Conservation (phyloP, 2,797 vertebrate genomes). For the Mus caroli region DNA sequence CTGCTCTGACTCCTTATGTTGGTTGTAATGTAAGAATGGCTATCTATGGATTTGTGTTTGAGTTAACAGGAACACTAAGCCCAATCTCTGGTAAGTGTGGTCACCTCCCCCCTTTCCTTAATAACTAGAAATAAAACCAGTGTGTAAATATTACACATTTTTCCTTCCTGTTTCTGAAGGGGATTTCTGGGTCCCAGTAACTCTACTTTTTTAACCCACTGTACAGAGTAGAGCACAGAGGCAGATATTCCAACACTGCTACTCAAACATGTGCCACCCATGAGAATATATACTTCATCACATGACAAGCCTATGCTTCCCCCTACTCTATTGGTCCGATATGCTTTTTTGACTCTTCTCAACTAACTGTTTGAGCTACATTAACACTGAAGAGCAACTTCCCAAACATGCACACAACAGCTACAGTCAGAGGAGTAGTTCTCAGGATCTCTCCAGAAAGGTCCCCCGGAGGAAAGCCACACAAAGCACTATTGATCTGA, state of each 20-base stretch:
- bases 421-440: conserved; percentile 51
- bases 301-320: neutral
- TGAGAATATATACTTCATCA: neutral
- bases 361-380: neutral
- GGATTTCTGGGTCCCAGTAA: neutral
- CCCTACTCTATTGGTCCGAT: neutral
- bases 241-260: conserved; percentile 3
- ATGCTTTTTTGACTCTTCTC: conserved; percentile 21
- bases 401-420: conserved; percentile 52
- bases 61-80: neutral
- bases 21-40: neutral
- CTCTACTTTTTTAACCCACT: neutral
- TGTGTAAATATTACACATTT: neutral
- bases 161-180: conserved; percentile 10
- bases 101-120: neutral
- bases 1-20: neutral
- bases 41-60: neutral
- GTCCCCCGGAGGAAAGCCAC: neutral
- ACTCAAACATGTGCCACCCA: neutral
- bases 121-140: neutral
- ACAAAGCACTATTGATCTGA: conserved; percentile 65
- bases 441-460: conserved; percentile 43
- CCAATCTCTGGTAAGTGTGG: neutral
- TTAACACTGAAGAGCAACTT: conserved; percentile 51
- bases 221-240: neutral